A percentile compares a stretch with the other conserved stretches of the same genome.
Conservation (phyloP, 2,797 vertebrate genomes). For the Silurus lanzhouensis region DNA sequence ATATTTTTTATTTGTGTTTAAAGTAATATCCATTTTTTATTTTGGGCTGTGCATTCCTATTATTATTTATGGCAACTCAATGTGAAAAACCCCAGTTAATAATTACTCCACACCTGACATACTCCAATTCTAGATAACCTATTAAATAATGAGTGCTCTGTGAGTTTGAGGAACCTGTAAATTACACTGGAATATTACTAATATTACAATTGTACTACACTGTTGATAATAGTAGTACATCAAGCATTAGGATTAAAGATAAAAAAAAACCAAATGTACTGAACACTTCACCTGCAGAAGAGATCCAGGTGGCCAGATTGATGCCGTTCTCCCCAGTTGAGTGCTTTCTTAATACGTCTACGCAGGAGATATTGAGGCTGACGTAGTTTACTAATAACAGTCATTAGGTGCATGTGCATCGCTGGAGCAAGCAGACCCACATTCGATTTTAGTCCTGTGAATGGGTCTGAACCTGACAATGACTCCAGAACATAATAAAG, state of each 20-base stretch:
- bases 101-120: background rate
- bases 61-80: background rate
- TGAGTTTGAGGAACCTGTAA: background rate
- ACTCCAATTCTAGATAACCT: background rate
- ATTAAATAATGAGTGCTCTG: background rate
- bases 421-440: conserved; percentile 21
- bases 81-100: background rate
- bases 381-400: conserved; percentile 39
- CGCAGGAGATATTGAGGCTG: conserved; percentile 41
- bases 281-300: conserved; percentile 58
- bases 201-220: background rate
- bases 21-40: background rate
- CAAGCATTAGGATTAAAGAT: background rate
- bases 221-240: background rate
- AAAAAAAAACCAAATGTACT: background rate
- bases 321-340: conserved; percentile 53
- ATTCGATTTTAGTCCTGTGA: conserved; percentile 48
- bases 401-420: conserved; percentile 30
- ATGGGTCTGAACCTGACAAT: conserved; percentile 58
- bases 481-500: conserved; percentile 61
- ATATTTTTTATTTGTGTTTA: background rate
- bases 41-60: background rate
- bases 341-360: conserved; percentile 55
- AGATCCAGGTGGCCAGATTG: conserved; percentile 65
- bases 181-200: background rate